These are phyloP conservation scores for Schizopygopsis pylzovi DNA, from an alignment of 2,797 vertebrate genomes.

Conservation along the genomic window DNA sequence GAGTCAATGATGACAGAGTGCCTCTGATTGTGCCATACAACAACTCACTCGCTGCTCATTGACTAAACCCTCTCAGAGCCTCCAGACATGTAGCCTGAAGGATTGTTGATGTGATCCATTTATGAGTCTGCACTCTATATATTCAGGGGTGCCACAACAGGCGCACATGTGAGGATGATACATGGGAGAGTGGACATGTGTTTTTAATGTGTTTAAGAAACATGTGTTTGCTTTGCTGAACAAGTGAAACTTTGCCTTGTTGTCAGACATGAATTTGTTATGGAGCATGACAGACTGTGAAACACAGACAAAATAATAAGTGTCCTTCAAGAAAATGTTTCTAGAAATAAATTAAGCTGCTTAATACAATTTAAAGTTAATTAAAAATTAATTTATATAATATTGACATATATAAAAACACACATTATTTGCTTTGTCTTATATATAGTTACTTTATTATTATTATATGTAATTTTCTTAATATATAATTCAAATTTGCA, in stretches of 20 bases:
- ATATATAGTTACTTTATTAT: not conserved
- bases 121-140: conserved; percentile 49
- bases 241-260: conserved; percentile 36
- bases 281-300: conserved; percentile 34
- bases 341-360: not conserved
- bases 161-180: conserved; percentile 34
- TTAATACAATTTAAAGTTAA: not conserved
- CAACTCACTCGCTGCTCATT: conserved; percentile 72
- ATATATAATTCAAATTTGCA: too few relatives aligned
- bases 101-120: conserved; percentile 60
- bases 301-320: conserved; percentile 24
- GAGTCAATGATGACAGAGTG: conserved; percentile 71
- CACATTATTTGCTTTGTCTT: not conserved
- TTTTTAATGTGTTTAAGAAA: conserved; percentile 37
- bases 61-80: conserved; percentile 44
- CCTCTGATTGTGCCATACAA: conserved; percentile 74
- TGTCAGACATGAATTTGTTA: conserved; percentile 43
- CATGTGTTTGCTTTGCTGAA: conserved; percentile 22
- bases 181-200: conserved; percentile 43
- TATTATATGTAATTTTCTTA: not conserved
- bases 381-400: not conserved
- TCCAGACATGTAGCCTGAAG: conserved; percentile 46
- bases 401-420: not conserved
- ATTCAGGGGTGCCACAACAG: conserved; percentile 25
- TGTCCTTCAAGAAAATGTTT: not conserved